A percentile compares a stretch with the other conserved stretches of the same genome.
Conservation (phyloP, 53 echinoderm and acorn worm species). For the Glandiceps talaboti region DNA sequence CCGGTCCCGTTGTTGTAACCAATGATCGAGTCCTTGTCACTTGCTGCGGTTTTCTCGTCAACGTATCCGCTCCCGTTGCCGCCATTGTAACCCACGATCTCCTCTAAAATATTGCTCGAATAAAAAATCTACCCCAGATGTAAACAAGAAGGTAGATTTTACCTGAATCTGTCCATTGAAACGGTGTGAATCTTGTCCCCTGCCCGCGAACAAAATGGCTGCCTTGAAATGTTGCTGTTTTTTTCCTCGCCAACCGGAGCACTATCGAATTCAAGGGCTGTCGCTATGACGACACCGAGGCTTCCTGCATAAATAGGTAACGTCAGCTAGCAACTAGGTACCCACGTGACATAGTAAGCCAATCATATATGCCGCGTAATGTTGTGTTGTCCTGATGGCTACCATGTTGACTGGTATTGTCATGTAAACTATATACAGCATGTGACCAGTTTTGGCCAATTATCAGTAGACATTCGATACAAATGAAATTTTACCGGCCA, state of each 20-base stretch:
- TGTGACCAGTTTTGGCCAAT: not conserved
- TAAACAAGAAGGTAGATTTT: not conserved
- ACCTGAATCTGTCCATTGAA: not conserved
- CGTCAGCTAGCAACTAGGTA: conserved; percentile 8
- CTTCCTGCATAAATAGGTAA: conserved; percentile 7
- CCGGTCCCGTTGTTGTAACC: conserved; percentile 51
- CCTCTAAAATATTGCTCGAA: not conserved
- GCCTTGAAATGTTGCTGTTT: conserved; percentile 8
- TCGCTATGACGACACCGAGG: conserved; percentile 69
- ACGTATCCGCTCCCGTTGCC: conserved; percentile 94
- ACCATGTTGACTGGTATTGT: not conserved
- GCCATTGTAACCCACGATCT: conserved; percentile 37
- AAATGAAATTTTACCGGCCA: too few relatives aligned
- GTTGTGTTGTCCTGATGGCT: not conserved
- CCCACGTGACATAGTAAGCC: not conserved
- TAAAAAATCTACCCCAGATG: not conserved
- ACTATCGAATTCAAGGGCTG: conserved; percentile 82
- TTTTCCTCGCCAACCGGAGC: conserved; percentile 19
- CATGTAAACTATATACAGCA: not conserved
- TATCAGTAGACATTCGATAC: not conserved
- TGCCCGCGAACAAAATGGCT: conserved; percentile 9
- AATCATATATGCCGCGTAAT: not conserved
- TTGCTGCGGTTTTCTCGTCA: conserved; percentile 80
- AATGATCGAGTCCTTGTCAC: conserved; percentile 86
- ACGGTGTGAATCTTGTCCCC: not conserved